Base-by-base conservation (phyloP, 1,140 invertebrate species). In the Brachionus plicatilis region DNA sequence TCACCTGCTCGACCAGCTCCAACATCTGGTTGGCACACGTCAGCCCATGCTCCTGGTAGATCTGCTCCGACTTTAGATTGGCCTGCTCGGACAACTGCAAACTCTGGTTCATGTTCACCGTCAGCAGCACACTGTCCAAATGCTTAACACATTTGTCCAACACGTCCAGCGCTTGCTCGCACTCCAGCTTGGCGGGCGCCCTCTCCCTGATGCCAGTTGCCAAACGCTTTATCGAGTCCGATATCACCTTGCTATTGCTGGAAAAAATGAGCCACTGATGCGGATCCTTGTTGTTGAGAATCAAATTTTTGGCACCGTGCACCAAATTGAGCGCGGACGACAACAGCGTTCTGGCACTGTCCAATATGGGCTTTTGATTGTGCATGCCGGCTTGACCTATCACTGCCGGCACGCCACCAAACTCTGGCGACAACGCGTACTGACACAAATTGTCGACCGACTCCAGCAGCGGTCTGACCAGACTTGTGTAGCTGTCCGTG, bases 111-210 rank as follows among this genome's bases (percentile, higher is more conserved):
- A 96, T 94, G 5, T 82, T 82, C 0, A 95, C 94, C 65, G 94
- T 93, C 84, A 99, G 90, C 0, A 94, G 94, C 2, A 94, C 94
- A 85, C 94, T 93, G 89, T 99, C 96, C 33, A 99, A 88, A 65
- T 95, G 93, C 0, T 93, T 91, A 3, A 96, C 93, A 84, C 93
- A 92, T 0, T 91, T 90, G 68, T 92, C 93, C 6, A 99, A 89
- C 20, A 93, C 93, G 20, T 95, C 93, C 76, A 97, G 92, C 0
- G 94, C 94, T 1, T 92, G 91, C 53, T 95, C 94, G 88, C 96
- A 97, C 89, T 99, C 96, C 5, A 93, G 93, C 88, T 97, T 95
- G 0, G 97, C 97, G 0, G 97, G 96, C 0, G 96, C 96, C 88
- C 95, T 95, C 86, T 98, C 96, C 50, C 92, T 92, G 85, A 98